These are phyloP conservation scores for Euplagia quadripunctaria DNA, from an alignment of 2,888 invertebrate species.

Conservation along the genomic window DNA sequence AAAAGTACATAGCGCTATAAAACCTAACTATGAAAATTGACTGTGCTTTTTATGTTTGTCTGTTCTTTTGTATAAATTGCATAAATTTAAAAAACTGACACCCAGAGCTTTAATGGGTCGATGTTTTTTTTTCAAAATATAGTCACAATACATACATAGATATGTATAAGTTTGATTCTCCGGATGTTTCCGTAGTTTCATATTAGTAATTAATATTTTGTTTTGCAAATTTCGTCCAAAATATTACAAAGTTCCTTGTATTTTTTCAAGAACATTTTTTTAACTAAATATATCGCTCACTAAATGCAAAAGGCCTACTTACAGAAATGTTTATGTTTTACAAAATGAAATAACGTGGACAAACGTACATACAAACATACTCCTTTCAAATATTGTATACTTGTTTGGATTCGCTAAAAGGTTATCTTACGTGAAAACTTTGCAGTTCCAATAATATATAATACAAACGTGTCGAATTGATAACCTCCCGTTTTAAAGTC, in stretches of 20 bases:
- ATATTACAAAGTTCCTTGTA: constrained; percentile 13
- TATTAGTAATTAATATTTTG: neutral
- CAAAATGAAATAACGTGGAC: too few species aligned
- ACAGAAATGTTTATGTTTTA: neutral
- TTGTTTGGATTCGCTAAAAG: too few species aligned
- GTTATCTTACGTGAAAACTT: too few species aligned
- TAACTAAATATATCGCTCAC: neutral
- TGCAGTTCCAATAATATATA: too few species aligned
- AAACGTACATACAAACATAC: too few species aligned
- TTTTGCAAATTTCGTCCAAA: constrained; percentile 19
- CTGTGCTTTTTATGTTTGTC: neutral
- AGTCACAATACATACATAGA: neutral
- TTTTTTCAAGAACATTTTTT: neutral
- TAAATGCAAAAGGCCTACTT: neutral
- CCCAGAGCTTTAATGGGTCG: neutral
- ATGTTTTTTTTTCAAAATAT: neutral
- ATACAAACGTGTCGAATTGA: too few species aligned
- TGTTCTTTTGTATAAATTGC: neutral
- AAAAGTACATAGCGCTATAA: neutral
- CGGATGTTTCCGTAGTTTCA: neutral
- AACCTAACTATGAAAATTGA: neutral
- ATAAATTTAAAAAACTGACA: too few species aligned
- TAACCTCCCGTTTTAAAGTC: too few species aligned
- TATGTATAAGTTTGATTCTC: neutral
- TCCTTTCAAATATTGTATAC: too few species aligned